Evolutionary conservation across 2,113 vertebrate species (phyloP).

Genomic region (Grallaria varia): DNA sequence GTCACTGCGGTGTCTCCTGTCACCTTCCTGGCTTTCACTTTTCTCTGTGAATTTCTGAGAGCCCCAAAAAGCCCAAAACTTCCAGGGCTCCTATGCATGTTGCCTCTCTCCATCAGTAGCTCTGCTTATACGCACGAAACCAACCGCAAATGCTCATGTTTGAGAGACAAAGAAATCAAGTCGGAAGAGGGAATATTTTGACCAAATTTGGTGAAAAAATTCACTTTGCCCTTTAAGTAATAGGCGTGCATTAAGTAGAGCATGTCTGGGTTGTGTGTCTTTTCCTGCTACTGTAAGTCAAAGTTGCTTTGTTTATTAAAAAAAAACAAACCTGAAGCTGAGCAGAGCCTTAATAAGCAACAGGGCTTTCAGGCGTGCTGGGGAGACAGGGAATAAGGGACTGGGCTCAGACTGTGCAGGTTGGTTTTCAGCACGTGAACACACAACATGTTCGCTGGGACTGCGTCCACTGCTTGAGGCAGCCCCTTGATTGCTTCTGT

Average conservation of each 20-base stretch:
- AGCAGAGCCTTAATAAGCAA: neutral
- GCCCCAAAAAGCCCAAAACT: neutral
- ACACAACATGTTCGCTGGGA: rapidly evolving
- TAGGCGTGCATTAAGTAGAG: neutral
- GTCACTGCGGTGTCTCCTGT: neutral
- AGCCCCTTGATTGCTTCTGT: neutral
- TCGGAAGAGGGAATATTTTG: neutral
- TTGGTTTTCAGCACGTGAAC: neutral
- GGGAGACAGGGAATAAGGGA: neutral
- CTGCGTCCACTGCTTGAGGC: neutral
- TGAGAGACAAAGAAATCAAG: neutral
- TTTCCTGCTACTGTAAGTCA: constrained; percentile 5
- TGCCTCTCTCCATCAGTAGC: neutral
- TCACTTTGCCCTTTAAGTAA: constrained; percentile 3
- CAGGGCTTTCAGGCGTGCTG: neutral
- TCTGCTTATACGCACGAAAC: neutral
- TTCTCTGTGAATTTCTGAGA: neutral
- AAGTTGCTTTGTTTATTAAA: constrained; percentile 2
- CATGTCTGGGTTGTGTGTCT: neutral
- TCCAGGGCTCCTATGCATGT: rapidly evolving
- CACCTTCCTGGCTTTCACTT: neutral
- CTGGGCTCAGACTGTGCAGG: neutral
- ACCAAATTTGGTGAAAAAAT: constrained; percentile 54
- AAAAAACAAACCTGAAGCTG: neutral
- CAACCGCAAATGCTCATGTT: neutral